Percentiles rank a stretch among this genome's conserved stretches.
Evolutionary conservation across 2,113 vertebrate species (phyloP).

Genomic region (Psophia crepitans): DNA sequence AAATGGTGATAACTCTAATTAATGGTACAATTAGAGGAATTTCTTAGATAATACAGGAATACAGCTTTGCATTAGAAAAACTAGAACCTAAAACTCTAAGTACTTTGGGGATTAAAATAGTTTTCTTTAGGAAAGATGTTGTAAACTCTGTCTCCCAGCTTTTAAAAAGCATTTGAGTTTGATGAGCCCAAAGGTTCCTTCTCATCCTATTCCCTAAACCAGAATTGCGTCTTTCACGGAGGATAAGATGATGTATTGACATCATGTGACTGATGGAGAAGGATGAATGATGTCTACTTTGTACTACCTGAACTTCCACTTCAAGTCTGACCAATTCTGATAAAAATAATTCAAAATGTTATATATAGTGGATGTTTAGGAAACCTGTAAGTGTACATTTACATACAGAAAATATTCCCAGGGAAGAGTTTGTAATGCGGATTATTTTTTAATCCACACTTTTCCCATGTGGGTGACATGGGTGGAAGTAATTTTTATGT

Average conservation of each 20-base stretch:
- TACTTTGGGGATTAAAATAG: not conserved
- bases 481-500: not conserved
- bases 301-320: not conserved
- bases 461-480: not conserved
- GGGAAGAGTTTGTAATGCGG: not conserved
- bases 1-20: not conserved
- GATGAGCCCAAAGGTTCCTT: not conserved
- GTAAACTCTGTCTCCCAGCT: rapidly evolving
- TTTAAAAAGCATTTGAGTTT: not conserved
- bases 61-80: not conserved
- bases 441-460: not conserved
- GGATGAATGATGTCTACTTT: not conserved
- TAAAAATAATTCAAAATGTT: not conserved
- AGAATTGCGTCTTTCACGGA: not conserved
- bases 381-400: not conserved
- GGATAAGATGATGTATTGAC: not conserved
- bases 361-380: not conserved
- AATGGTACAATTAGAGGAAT: not conserved
- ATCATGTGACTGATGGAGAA: not conserved
- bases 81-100: not conserved
- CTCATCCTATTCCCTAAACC: not conserved
- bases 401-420: not conserved
- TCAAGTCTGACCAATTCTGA: not conserved
- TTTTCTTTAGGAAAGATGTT: not conserved
- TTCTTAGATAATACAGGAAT: not conserved